These are phyloP conservation scores for Vesta saturnalis DNA, from an alignment of 2,888 invertebrate species.

Conservation along the genomic window DNA sequence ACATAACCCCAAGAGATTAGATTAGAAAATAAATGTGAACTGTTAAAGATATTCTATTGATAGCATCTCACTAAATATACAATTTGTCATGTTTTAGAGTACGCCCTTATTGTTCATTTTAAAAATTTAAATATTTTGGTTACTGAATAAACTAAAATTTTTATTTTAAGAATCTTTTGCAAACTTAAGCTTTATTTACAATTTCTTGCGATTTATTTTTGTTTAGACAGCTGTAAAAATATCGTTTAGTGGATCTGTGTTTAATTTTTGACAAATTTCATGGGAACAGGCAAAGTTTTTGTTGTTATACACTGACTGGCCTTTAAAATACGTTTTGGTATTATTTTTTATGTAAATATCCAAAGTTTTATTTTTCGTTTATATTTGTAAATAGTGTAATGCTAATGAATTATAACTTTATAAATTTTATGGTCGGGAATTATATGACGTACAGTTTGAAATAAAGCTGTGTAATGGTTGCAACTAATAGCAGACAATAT, in stretches of 20 bases:
- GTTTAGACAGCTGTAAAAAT: constrained; percentile 54
- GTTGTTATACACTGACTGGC: background rate
- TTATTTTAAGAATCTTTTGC: background rate
- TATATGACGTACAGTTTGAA: too few relatives aligned
- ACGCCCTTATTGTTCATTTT: background rate
- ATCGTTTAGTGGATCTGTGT: too few relatives aligned
- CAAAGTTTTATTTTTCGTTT: too few relatives aligned
- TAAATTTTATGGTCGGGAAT: too few relatives aligned
- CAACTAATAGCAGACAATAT: too few relatives aligned
- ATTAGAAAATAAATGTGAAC: constrained; percentile 12
- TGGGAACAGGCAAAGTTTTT: background rate
- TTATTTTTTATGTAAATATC: too few relatives aligned
- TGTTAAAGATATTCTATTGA: constrained; percentile 18
- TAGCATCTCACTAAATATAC: background rate
- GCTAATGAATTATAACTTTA: too few relatives aligned
- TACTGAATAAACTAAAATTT: constrained; percentile 42
- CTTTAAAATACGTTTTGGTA: too few relatives aligned
- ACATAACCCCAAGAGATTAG: constrained; percentile 18
- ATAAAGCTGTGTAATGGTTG: too few relatives aligned
- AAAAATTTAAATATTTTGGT: constrained; percentile 36
- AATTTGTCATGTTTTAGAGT: constrained; percentile 4
- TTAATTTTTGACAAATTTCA: background rate
- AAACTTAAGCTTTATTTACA: background rate
- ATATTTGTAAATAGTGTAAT: too few relatives aligned
- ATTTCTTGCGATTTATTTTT: constrained; percentile 41